Evolutionary conservation across 2,888 invertebrate genomes (phyloP).

Genomic region (Escarpia spicata): DNA sequence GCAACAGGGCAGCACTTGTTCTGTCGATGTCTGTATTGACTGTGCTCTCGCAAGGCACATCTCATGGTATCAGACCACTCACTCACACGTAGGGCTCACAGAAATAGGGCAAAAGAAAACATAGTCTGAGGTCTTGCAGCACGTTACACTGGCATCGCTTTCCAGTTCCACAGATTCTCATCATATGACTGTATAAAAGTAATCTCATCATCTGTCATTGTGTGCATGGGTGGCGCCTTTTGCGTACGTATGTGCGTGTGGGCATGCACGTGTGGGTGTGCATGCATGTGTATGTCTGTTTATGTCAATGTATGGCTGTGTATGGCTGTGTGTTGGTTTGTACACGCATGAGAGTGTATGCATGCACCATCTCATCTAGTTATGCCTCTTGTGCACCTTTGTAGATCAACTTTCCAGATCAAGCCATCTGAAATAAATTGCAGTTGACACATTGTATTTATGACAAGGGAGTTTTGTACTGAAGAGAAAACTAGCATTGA

Average conservation of each 20-base stretch:
- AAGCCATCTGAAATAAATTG: no score
- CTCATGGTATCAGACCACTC: neutral
- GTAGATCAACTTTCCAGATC: no score
- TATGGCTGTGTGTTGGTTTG: neutral
- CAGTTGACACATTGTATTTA: neutral
- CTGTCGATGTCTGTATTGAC: neutral
- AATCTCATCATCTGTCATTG: neutral
- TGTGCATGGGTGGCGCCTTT: neutral
- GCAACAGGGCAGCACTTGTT: neutral
- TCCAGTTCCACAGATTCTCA: neutral
- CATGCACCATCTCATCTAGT: neutral
- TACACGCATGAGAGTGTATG: neutral
- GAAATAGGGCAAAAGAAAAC: neutral
- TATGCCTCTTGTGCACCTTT: no score
- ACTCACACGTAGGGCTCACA: neutral
- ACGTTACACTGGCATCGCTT: neutral
- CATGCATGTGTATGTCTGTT: neutral
- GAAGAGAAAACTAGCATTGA: neutral
- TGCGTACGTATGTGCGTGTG: neutral
- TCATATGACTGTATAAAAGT: neutral
- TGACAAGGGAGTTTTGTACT: neutral
- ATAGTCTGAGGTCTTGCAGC: neutral
- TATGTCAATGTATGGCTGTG: neutral
- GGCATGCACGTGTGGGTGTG: neutral
- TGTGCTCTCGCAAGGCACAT: neutral